Evolutionary conservation across 92 coral and sea anemone genomes (phyloP).

Genomic region (Bergia sp.): DNA sequence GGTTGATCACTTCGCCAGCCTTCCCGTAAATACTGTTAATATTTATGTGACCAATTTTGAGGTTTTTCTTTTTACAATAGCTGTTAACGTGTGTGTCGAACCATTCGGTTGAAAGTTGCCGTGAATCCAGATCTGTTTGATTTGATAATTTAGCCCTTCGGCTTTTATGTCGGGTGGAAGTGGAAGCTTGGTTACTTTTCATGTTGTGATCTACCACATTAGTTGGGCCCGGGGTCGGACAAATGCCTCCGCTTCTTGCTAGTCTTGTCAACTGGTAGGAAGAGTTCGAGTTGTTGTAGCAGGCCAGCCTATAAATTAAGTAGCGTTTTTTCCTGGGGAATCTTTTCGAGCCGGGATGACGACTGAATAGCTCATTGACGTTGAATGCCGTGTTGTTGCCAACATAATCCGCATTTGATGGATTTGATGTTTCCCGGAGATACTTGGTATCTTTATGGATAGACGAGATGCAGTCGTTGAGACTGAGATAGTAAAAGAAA

Average conservation of each 20-base stretch:
- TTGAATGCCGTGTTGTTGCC: not conserved
- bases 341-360: slow-evolving; percentile 8
- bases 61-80: slow-evolving; percentile 22
- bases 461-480: not conserved
- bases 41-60: slow-evolving; percentile 9
- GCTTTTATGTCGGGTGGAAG: not conserved
- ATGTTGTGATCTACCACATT: not conserved
- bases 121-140: slow-evolving; percentile 15
- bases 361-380: not conserved
- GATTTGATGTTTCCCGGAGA: not conserved
- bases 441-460: not conserved
- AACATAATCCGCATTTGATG: not conserved
- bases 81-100: slow-evolving; percentile 13
- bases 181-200: slow-evolving; percentile 3
- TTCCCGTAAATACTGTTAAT: slow-evolving; percentile 27
- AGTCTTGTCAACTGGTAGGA: slow-evolving; percentile 27
- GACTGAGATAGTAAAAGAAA: not conserved
- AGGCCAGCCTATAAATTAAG: slow-evolving; percentile 7
- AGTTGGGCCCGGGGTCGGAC: slow-evolving; percentile 32
- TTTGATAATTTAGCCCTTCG: not conserved
- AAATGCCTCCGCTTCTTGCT: slow-evolving; percentile 10
- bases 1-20: slow-evolving; percentile 24
- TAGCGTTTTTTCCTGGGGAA: slow-evolving; percentile 13
- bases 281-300: slow-evolving; percentile 27
- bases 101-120: slow-evolving; percentile 16